Evolutionary conservation across 2,797 vertebrate genomes (phyloP), one percentile per base, ranked within the genome.

Genomic region (Heliangelus exortis): DNA sequence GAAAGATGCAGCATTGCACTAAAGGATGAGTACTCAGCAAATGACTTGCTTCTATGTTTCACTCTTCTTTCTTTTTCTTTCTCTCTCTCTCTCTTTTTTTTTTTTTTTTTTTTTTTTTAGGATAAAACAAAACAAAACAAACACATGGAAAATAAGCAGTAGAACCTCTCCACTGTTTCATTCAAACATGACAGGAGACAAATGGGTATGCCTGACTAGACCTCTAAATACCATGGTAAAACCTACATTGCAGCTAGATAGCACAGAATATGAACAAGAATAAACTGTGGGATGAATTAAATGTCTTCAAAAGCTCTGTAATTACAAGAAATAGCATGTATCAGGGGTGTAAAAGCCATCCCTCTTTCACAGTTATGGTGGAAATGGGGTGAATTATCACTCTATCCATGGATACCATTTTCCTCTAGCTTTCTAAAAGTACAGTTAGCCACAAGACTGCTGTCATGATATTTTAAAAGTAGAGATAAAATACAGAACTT

Each of bases 331-430:
- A 58, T 4, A 71, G 1, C 9, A 50, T 20, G 3, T 39, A 9
- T 25, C 7, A 15, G 12, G 2, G 5, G 55, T n/a, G 25, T 4
- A 66, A 73, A 6, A 84, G 4, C 2, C 17, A 55, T 14, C 8
- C 4, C 3, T 53, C 3, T 62, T 83, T 59, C 5, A 0, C 71
- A 6, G 8, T 22, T 83, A 28, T 45, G 13, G 4, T 34, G 28
- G 3, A 19, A 72, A 62, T 53, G 6, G 6, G 6, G 2, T 3
- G 1, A 63, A 77, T 61, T 89, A 7, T 6, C 11, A 15, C 2
- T 31, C 7, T 23, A 31, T 6, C 8, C 22, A n/a, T 2, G 1
- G 29, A 43, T 9, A 47, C 2, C 1, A 0, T 34, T 78, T 66
- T 39, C 29, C 13, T 17, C 12, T 19, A 34, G 7, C 3, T 47